Evolutionary conservation across 1,140 invertebrate species (phyloP).

Genomic region (Lepidurus apus): DNA sequence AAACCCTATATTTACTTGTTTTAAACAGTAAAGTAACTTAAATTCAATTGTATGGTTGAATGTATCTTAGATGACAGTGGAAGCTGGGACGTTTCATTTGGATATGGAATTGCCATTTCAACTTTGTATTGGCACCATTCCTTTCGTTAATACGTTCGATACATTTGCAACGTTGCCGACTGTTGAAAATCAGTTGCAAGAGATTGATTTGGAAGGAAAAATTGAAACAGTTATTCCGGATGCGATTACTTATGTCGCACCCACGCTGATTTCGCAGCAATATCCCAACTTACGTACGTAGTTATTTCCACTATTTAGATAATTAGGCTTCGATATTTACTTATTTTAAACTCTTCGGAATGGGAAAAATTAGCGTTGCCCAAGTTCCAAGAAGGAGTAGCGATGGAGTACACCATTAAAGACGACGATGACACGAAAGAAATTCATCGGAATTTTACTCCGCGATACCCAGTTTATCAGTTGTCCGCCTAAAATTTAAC

Average conservation of each 20-base stretch:
- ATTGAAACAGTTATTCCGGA: not conserved
- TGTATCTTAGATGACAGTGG: not conserved
- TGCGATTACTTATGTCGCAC: not conserved
- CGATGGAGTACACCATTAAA: not conserved
- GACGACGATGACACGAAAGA: not conserved
- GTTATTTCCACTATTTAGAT: not conserved
- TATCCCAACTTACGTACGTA: not conserved
- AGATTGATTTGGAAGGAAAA: conserved; percentile 1
- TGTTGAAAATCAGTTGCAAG: not conserved
- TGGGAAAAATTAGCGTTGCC: conserved; percentile 2
- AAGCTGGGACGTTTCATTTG: conserved; percentile 2
- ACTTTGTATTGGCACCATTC: not conserved
- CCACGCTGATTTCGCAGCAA: not conserved
- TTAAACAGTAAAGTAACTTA: not conserved
- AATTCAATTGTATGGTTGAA: not conserved
- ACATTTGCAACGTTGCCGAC: not conserved
- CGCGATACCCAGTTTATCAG: not conserved
- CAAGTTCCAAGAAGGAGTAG: not conserved
- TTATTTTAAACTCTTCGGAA: not conserved
- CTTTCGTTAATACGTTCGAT: not conserved
- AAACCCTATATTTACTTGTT: not conserved
- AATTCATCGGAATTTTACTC: not conserved
- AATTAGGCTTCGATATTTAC: not conserved
- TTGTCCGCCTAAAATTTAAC: not conserved
- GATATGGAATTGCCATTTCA: not conserved